Conservation (phyloP, 2,113 vertebrate genomes). For the Tretioscincus oriximinensis region DNA sequence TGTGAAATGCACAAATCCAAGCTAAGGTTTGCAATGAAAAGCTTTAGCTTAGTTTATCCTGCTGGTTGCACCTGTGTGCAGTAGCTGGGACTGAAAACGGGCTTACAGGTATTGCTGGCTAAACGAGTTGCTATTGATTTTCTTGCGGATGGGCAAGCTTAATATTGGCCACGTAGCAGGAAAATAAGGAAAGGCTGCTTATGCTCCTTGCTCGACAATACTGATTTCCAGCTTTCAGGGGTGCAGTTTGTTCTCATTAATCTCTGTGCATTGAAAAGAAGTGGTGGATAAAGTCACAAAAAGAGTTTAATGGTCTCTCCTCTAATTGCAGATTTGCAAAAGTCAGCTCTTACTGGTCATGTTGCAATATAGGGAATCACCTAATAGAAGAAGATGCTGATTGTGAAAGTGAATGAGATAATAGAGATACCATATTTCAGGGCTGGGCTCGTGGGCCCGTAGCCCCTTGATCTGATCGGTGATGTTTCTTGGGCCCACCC, state of each 20-base stretch:
- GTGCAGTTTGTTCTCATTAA: not conserved
- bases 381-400: too few relatives aligned
- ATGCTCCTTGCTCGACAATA: not conserved
- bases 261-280: not conserved
- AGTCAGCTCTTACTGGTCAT: too few relatives aligned
- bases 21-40: not conserved
- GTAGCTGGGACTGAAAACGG: not conserved
- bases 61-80: not conserved
- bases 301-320: too few relatives aligned
- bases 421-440: too few relatives aligned
- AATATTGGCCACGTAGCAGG: not conserved
- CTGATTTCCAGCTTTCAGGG: not conserved
- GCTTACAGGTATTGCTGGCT: not conserved
- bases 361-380: too few relatives aligned
- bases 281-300: not conserved
- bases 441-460: too few relatives aligned
- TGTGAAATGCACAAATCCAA: not conserved
- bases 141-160: not conserved
- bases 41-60: not conserved
- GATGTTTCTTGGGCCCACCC: too few relatives aligned
- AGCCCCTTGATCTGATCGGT: too few relatives aligned
- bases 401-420: too few relatives aligned
- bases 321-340: too few relatives aligned
- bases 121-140: slow-evolving; percentile 8
- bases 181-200: not conserved